Base-by-base conservation (phyloP, 2,888 invertebrate species). In the Oasisia sp. region DNA sequence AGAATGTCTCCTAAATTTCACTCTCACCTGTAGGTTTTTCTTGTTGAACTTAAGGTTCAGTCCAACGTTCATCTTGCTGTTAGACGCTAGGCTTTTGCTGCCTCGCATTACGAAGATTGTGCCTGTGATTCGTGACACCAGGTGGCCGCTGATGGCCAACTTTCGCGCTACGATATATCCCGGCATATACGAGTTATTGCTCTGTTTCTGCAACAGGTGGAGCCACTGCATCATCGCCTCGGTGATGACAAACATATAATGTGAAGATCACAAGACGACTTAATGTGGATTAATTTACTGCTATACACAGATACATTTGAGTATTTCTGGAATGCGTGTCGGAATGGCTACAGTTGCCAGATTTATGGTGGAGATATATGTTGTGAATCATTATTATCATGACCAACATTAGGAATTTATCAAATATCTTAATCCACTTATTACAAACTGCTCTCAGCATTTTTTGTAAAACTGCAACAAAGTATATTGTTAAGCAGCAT, bases 41-140 rank as follows among this genome's bases (percentile, higher is more conserved):
- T 98, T 98, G 93, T 98, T 98, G 95, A 98, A 98, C 96, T 99
- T 99, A 38, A 99, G 97, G 96, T 99, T 98, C 91, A 99, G 97
- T 0, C 99, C 99, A 50, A 99, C 97, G 96, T 99, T 99, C 91
- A 94, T 93, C 19, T 94, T 92, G 32, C 94, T 94, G 91, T 93
- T 93, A 14, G 44, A 32, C 32, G 94, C 94, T 5, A 92, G 92
- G 12, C 93, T 93, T 32, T 93, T 93, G 11, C 93, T 92, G 14
- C 95, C 95, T 9, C 94, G 93, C n/a, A 94, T 94, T 38, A 99
- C 97, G 93, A 98, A 97, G 91, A 99, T 97, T 0, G 98, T 97
- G 0, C 99, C 99, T 0, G 99, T 99, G 92, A 99, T 97, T 12
- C 98, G 97, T 0, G 98, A 98, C 93, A 99, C 96, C 94, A 98